A percentile compares a stretch with the other conserved stretches of the same genome.
phyloP scores from a whole-genome alignment of 2,888 invertebrate genomes.

The Agrochola lychnidis region DNA sequence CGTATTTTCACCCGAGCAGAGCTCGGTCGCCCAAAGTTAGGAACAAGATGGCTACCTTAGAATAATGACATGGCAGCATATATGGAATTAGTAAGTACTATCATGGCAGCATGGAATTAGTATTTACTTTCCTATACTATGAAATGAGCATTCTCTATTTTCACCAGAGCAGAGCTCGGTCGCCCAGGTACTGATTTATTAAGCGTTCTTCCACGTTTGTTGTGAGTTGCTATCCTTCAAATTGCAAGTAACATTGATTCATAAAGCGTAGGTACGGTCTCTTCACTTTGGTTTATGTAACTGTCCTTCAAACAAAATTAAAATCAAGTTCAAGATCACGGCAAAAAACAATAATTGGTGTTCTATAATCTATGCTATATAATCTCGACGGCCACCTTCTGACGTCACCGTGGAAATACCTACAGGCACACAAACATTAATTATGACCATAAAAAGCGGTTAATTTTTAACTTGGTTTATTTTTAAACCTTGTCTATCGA shows the following conservation, averaged over 20 bases:
- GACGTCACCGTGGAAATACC: conserved; percentile 55
- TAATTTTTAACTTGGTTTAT: conserved; percentile 17
- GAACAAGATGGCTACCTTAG: too few species aligned
- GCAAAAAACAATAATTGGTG: not conserved
- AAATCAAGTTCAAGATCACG: not conserved
- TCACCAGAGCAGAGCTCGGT: too few species aligned
- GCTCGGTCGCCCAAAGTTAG: too few species aligned
- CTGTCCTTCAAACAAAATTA: not conserved
- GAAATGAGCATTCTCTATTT: too few species aligned
- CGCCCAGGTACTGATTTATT: too few species aligned
- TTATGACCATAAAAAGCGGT: conserved; percentile 1
- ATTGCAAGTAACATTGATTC: not conserved
- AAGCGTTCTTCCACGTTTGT: not conserved
- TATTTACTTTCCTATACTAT: too few species aligned
- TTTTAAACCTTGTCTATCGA: conserved; percentile 32
- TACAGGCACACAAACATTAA: conserved; percentile 11
- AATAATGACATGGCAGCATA: too few species aligned
- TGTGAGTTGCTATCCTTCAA: not conserved
- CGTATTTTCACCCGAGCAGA: too few species aligned
- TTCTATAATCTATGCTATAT: conserved; percentile 10
- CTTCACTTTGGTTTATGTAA: not conserved
- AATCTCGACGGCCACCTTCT: conserved; percentile 12
- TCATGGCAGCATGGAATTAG: too few species aligned
- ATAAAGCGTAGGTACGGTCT: not conserved
- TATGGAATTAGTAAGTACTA: too few species aligned